Base-by-base conservation (phyloP, 2,113 vertebrate species). In the Percopsis transmontana region DNA sequence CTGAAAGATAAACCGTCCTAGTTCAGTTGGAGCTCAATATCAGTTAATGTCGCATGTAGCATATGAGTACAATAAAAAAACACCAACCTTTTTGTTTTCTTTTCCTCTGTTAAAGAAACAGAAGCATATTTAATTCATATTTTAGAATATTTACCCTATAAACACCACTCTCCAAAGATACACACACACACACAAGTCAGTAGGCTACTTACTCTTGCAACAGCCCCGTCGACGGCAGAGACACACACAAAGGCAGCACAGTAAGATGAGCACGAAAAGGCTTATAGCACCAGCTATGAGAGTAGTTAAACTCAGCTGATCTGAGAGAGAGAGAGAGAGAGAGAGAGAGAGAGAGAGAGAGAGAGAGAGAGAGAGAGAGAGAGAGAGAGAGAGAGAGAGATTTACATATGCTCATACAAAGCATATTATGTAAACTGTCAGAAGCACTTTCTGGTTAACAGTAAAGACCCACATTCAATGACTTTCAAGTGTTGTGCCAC, bases 181-280 rank as follows among this genome's bases (percentile, higher is more conserved):
- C 15, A 61, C 41, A 61, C 38, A 53, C 14, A 27, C 38, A 62
- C 21, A 62, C 10, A 52, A 6, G 44, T 21, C 23, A 48, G 15
- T 13, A 58, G 57, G 1, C 8, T 24, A 95, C 95, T 96, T 91
- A 96, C 95, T 93, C 73, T 76, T 83, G 88, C 94, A 97, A 85
- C 94, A 96, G 66, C 95, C 94, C 68, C 88, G 90, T 44, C 90
- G 95, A 78, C 93, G 93, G 76, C 94, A 96, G 55, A 95, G 92
- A 79, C 93, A 95, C 73, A 94, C 87, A 38, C 93, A 93, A 70
- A 96, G 89, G 83, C 93, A 94, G 90, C 93, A 98, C 14, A 93
- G 14, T 40, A 92, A 74, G 62, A 95, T 62, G 63, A 96, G 84
- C 12, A 92, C 62, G 70, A 85, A 70, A 44, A 94, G 91, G 24